These are phyloP conservation scores for Sciurus carolinensis DNA, from an alignment of 2,797 vertebrate genomes.

Conservation along the genomic window DNA sequence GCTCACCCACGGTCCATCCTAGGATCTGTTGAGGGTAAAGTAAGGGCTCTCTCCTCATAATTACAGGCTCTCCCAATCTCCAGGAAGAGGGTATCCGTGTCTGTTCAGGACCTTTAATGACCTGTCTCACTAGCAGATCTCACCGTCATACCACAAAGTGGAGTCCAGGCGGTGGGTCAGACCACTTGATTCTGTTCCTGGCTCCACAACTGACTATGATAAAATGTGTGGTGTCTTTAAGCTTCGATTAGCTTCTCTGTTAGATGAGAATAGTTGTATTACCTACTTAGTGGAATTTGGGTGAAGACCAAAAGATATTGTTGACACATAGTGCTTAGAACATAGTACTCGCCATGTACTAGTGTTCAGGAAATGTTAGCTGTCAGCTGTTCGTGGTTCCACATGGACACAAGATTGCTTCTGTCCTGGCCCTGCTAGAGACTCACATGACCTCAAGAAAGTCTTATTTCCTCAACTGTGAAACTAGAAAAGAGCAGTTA, in stretches of 20 bases:
- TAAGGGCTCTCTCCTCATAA: neutral
- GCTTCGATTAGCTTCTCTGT: neutral
- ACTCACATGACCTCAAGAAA: neutral
- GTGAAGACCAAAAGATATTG: neutral
- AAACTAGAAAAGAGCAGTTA: constrained; percentile 9
- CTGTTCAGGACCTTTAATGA: neutral
- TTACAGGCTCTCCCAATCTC: neutral
- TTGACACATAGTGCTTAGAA: neutral
- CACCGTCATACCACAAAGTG: neutral
- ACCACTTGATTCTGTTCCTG: neutral
- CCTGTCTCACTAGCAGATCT: neutral
- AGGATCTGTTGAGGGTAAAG: neutral
- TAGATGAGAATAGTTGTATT: neutral
- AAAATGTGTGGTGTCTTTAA: neutral
- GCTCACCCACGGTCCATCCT: neutral
- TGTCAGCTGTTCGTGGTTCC: neutral
- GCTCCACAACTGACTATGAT: neutral
- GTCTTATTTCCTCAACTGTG: neutral
- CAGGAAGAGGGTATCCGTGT: neutral
- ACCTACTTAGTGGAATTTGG: neutral
- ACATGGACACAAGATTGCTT: neutral
- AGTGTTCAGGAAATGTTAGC: neutral
- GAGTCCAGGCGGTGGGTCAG: neutral
- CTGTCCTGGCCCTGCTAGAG: neutral
- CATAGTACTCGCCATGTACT: neutral